Conservation (phyloP, 2,888 invertebrate genomes). For the Caenorhabditis doughertyi region DNA sequence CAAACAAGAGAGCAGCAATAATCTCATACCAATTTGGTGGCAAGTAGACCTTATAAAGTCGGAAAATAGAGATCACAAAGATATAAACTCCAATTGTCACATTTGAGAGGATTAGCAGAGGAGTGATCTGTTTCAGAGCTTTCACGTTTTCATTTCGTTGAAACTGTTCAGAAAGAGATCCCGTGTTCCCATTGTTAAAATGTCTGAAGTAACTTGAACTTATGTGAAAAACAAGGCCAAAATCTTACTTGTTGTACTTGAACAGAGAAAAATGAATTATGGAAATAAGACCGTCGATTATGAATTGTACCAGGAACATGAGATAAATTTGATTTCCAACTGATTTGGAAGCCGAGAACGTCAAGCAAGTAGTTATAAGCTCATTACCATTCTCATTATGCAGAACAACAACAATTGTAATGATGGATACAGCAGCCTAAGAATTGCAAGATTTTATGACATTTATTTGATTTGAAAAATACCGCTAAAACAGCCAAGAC, state of each 20-base stretch:
- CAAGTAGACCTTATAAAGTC: constrained; percentile 31
- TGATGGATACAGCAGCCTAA: constrained; percentile 29
- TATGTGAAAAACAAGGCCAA: too few relatives aligned
- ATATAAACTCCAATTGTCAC: constrained; percentile 52
- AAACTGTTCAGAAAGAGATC: constrained; percentile 36
- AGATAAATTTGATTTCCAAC: constrained; percentile 40
- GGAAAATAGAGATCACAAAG: constrained; percentile 44
- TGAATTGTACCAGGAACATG: constrained; percentile 53
- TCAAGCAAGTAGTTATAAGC: constrained; percentile 52
- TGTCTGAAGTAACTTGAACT: too few relatives aligned
- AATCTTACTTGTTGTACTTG: constrained; percentile 37
- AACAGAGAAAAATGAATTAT: constrained; percentile 29
- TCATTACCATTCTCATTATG: constrained; percentile 40
- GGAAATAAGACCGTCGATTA: constrained; percentile 37
- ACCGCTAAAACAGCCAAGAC: constrained; percentile 41
- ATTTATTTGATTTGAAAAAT: too few relatives aligned
- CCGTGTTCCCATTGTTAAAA: too few relatives aligned
- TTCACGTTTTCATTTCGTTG: constrained; percentile 54
- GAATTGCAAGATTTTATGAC: too few relatives aligned
- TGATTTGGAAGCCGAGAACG: constrained; percentile 54
- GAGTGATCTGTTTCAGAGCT: constrained; percentile 39
- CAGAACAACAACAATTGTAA: constrained; percentile 7
- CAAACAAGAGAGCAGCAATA: constrained; percentile 51
- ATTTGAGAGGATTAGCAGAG: constrained; percentile 38
- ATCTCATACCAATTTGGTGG: constrained; percentile 57